Base-by-base conservation (phyloP, 2,113 vertebrate genomes). In the Pogonocichla stellata region DNA sequence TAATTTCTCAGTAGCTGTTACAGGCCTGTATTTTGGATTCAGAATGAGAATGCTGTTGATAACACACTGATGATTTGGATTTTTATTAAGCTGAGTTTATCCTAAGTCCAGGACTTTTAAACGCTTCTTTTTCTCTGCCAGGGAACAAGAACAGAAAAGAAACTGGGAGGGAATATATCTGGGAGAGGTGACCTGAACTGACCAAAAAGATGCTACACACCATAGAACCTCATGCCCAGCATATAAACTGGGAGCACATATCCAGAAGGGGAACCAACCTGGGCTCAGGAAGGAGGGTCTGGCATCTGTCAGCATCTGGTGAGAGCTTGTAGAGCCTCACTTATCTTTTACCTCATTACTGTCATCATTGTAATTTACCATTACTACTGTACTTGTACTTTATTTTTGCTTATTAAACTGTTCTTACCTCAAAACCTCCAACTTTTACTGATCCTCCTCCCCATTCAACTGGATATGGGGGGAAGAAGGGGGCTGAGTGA, bases 241-340 rank as follows among this genome's bases (percentile, higher is more conserved):
- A 22, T 45, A 20, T 25, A 67, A 81, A n/a, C 7, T 29, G 7
- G 10, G 28, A 12, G 6, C 2, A 66, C 1, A 2, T 14, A 38
- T 24, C 23, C 1, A 0, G 13, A 40, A 67, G 9, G 3, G 5
- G 9, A 3, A 14, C 7, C 0, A 10, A 3, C 40, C 10, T 18
- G 11, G 11, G 29, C 5, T 45, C 5, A 0, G 10, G 38, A 60
- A 60, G 7, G 4, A 19, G 11, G 7, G 5, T 25, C n/a, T 53
- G 53, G n/a, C 10, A 67, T n/a, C 0, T 0, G 2, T 45, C 45
- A 81, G 45, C 24, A n/a, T n/a, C 24, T 22, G 9, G 19, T 20
- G 33, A 66, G 28, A 15, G 1, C 11, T 12, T n/a, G 10, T 40
- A 81, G 28, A 8, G 12, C 13, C 34, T 34, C 16, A 18, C 4